Conservation (phyloP, 2,797 vertebrate genomes). For the Cynopterus sphinx region DNA sequence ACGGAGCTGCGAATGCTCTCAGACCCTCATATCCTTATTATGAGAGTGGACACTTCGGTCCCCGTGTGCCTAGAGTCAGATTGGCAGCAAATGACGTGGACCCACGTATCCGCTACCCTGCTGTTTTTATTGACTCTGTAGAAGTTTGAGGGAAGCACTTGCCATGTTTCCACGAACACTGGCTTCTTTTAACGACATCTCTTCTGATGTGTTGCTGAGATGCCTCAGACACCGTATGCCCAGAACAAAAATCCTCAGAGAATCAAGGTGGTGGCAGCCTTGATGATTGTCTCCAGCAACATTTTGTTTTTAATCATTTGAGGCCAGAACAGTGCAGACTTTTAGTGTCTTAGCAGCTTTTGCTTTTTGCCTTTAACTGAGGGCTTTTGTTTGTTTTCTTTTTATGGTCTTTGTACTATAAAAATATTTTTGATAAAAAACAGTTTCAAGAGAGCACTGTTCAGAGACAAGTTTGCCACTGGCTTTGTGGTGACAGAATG, state of each 20-base stretch:
- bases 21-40: constrained; percentile 66
- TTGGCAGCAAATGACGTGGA: constrained; percentile 63
- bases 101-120: constrained; percentile 29
- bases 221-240: constrained; percentile 63
- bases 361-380: constrained; percentile 59
- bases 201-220: constrained; percentile 54
- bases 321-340: constrained; percentile 60
- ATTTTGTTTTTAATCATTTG: constrained; percentile 59
- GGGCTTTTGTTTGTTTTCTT: constrained; percentile 72
- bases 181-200: constrained; percentile 45
- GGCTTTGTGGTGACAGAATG: not conserved
- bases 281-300: not conserved
- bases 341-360: constrained; percentile 55
- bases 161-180: constrained; percentile 16
- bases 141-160: constrained; percentile 3
- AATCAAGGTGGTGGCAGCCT: not conserved
- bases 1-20: constrained; percentile 38
- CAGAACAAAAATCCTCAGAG: constrained; percentile 55
- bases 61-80: constrained; percentile 30
- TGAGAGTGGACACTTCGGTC: constrained; percentile 55
- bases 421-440: constrained; percentile 69
- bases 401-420: constrained; percentile 72
- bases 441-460: constrained; percentile 68
- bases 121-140: constrained; percentile 33
- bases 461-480: not conserved